These are phyloP conservation scores for Astyanax mexicanus DNA, from an alignment of 2,797 vertebrate genomes.

Conservation along the genomic window DNA sequence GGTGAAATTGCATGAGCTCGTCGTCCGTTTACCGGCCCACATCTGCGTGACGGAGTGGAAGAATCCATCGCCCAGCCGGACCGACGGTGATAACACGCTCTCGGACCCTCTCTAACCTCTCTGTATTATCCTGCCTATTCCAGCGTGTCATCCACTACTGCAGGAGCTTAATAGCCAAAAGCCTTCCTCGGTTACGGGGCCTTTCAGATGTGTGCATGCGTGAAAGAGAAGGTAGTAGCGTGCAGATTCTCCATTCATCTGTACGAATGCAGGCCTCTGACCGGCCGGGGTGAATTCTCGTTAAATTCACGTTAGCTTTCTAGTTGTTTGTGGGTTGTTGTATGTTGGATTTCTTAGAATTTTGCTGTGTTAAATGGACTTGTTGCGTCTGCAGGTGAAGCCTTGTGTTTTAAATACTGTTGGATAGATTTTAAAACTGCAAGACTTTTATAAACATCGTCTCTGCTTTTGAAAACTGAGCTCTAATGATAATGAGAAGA, in stretches of 20 bases:
- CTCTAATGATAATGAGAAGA: too few species aligned
- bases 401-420: too few species aligned
- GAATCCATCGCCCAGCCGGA: conserved; percentile 17
- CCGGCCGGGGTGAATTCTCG: too few species aligned
- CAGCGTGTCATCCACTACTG: conserved; percentile 25
- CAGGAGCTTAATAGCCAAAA: conserved; percentile 24
- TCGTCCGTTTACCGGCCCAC: conserved; percentile 69
- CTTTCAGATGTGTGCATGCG: conserved; percentile 6
- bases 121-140: not conserved
- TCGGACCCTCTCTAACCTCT: not conserved
- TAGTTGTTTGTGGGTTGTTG: not conserved
- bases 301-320: not conserved
- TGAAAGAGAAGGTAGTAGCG: conserved; percentile 5
- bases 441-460: too few species aligned
- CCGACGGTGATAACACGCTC: conserved; percentile 34
- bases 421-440: too few species aligned
- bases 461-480: too few species aligned
- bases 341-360: too few species aligned
- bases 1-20: conserved; percentile 73
- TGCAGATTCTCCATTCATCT: not conserved
- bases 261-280: not conserved
- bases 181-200: conserved; percentile 3
- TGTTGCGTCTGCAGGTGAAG: too few species aligned
- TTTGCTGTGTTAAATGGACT: too few species aligned
- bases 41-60: conserved; percentile 5